Conservation (phyloP, 2,888 invertebrate species). For the Metacarcinus magister region DNA sequence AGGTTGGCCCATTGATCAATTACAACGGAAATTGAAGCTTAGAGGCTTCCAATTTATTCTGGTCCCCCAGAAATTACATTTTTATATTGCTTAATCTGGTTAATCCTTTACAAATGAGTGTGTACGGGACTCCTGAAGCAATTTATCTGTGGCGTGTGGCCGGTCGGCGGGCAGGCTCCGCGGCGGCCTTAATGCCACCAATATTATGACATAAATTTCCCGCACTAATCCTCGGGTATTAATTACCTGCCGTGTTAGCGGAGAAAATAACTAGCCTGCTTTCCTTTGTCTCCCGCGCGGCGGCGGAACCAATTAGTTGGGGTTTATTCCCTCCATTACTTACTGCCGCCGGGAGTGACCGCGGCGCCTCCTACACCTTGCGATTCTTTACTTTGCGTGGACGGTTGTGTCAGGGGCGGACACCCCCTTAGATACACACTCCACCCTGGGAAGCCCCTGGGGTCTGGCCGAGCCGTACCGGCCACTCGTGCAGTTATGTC, state of each 20-base stretch:
- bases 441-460: background rate
- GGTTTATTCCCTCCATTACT: background rate
- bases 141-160: conserved; percentile 67
- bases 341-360: conserved; percentile 27
- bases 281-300: conserved; percentile 49
- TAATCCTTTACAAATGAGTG: conserved; percentile 79
- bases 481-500: background rate
- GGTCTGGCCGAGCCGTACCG: background rate
- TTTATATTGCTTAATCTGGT: conserved; percentile 68
- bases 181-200: conserved; percentile 57
- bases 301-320: conserved; percentile 55
- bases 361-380: conserved; percentile 22
- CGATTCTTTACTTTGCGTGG: conserved; percentile 4
- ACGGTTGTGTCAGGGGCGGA: background rate
- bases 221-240: conserved; percentile 62
- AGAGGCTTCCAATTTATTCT: conserved; percentile 78
- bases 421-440: background rate
- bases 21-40: conserved; percentile 77
- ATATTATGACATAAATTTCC: conserved; percentile 65
- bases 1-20: conserved; percentile 73
- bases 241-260: conserved; percentile 55
- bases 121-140: conserved; percentile 67
- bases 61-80: conserved; percentile 77
- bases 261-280: conserved; percentile 62
- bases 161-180: conserved; percentile 4